Evolutionary conservation across 2,797 vertebrate species (phyloP).

Genomic region (Ctenochaetus hawaiiensis): DNA sequence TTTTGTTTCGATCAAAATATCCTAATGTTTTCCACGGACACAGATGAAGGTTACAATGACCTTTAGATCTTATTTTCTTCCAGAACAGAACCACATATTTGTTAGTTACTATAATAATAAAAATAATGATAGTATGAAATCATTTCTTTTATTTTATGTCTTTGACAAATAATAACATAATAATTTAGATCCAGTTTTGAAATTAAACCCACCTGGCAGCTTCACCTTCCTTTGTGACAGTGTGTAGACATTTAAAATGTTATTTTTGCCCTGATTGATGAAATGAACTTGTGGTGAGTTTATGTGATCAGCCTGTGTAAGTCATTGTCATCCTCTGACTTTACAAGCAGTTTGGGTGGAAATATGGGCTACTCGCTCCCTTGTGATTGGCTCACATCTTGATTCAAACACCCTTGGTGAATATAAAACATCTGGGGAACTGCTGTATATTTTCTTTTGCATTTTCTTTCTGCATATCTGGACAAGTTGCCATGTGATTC

Average conservation of each 20-base stretch:
- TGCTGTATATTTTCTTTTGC: background rate
- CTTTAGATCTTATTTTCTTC: background rate
- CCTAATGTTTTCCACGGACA: no score
- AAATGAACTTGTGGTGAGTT: conserved; percentile 23
- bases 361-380: background rate
- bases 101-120: no score
- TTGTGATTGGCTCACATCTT: conserved; percentile 43
- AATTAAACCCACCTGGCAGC: background rate
- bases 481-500: conserved; percentile 1
- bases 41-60: background rate
- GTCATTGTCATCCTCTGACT: conserved; percentile 10
- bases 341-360: conserved; percentile 35
- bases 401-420: conserved; percentile 22
- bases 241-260: background rate
- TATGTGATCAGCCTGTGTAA: conserved; percentile 19
- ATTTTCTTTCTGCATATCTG: conserved; percentile 11
- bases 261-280: background rate
- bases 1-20: no score
- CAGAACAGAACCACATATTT: no score
- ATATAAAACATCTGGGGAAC: conserved; percentile 29
- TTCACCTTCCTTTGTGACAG: background rate
- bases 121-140: background rate
- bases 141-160: background rate
- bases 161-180: background rate
- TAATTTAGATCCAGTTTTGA: background rate